A percentile compares a stretch with the other conserved stretches of the same genome.
These are phyloP conservation scores for Lophius piscatorius DNA, from an alignment of 2,113 vertebrate species.

Conservation along the genomic window DNA sequence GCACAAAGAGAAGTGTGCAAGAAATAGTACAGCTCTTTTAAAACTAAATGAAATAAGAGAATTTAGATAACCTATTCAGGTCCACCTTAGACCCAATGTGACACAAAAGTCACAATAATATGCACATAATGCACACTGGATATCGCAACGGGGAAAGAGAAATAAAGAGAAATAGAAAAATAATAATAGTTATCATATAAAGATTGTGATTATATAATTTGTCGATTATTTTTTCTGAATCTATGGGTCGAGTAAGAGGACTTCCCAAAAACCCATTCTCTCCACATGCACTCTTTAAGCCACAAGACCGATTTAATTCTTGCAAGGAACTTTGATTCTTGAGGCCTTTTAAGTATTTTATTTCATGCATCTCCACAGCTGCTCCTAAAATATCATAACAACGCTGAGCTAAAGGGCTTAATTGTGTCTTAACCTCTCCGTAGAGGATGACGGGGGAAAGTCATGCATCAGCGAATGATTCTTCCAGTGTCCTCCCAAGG, in stretches of 20 bases:
- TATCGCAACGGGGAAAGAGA: background rate
- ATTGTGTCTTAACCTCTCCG: constrained; percentile 65
- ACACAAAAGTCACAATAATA: no score
- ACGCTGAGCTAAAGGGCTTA: constrained; percentile 78
- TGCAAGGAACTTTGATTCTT: constrained; percentile 70
- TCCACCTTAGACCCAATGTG: constrained; percentile 21
- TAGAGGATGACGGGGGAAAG: constrained; percentile 7
- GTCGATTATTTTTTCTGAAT: background rate
- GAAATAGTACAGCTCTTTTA: constrained; percentile 75
- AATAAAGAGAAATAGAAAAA: no score
- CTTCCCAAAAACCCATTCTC: constrained; percentile 1
- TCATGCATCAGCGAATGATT: constrained; percentile 74
- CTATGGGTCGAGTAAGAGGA: background rate
- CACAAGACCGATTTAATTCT: constrained; percentile 55
- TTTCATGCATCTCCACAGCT: constrained; percentile 77
- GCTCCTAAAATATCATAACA: constrained; percentile 70
- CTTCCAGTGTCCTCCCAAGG: constrained; percentile 79
- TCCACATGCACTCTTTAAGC: background rate
- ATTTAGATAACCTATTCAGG: constrained; percentile 50
- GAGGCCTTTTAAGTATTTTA: constrained; percentile 73
- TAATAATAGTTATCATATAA: constrained; percentile 17
- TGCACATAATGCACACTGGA: no score
- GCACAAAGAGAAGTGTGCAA: constrained; percentile 46
- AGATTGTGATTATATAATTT: background rate
- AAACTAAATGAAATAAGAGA: constrained; percentile 62